Percentiles rank a stretch among this genome's conserved stretches.
These are phyloP conservation scores for Triplophysa tibetana DNA, from an alignment of 2,113 vertebrate genomes.

Conservation along the genomic window DNA sequence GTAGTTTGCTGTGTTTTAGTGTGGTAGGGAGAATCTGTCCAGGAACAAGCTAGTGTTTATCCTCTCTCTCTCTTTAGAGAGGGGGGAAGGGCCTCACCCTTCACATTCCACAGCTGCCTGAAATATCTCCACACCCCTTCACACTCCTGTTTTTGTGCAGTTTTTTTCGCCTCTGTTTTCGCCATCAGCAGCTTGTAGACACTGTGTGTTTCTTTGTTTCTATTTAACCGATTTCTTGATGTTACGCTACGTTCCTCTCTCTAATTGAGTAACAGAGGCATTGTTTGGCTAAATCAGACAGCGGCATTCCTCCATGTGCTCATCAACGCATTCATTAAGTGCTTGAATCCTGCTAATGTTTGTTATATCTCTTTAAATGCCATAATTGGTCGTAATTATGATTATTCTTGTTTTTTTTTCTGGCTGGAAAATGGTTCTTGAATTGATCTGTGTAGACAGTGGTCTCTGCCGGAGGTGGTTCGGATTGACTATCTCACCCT, in stretches of 20 bases:
- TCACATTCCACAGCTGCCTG: conserved; percentile 68
- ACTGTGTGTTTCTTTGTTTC: background rate
- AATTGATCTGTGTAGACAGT: conserved; percentile 10
- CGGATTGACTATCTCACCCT: conserved; percentile 12
- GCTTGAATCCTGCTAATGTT: background rate
- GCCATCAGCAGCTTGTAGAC: conserved; percentile 16
- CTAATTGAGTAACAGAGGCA: conserved; percentile 10
- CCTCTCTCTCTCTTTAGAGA: conserved; percentile 5
- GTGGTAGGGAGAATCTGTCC: conserved; percentile 40
- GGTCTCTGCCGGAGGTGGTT: conserved; percentile 2
- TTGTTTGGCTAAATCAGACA: conserved; percentile 27
- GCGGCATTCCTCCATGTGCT: conserved; percentile 7
- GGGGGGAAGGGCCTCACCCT: conserved; percentile 60
- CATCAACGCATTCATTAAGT: conserved; percentile 12
- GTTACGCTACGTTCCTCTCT: background rate
- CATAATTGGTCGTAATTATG: conserved; percentile 5
- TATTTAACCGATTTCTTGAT: background rate
- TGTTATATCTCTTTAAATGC: conserved; percentile 25
- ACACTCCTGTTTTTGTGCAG: conserved; percentile 14
- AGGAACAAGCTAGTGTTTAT: conserved; percentile 30
- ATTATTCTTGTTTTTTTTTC: background rate
- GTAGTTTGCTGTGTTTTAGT: conserved; percentile 50
- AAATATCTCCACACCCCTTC: conserved; percentile 54
- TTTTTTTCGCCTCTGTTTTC: conserved; percentile 8
- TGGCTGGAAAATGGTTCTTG: background rate